Percentiles rank a stretch among this genome's conserved stretches.
Evolutionary conservation across 2,797 vertebrate genomes (phyloP).

Genomic region (Sebastes kiyomatsui): DNA sequence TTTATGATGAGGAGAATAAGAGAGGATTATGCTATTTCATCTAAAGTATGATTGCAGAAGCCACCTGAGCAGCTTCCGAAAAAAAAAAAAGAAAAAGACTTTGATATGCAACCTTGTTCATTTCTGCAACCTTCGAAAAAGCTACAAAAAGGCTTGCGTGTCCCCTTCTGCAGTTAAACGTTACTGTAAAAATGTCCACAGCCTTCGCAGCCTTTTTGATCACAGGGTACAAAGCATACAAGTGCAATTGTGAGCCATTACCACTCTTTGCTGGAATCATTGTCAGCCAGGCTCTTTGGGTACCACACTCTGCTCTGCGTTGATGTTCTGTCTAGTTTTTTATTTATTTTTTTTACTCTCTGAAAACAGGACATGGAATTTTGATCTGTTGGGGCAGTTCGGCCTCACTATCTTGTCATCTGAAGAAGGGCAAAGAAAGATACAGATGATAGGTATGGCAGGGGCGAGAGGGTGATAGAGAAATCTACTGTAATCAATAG

Average conservation of each 20-base stretch:
- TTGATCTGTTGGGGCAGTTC: conserved; percentile 28
- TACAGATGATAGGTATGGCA: conserved; percentile 21
- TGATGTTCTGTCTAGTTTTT: conserved; percentile 20
- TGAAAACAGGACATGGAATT: conserved; percentile 27
- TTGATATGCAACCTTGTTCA: not conserved
- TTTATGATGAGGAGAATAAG: not conserved
- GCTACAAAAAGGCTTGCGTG: not conserved
- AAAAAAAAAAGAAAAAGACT: not conserved
- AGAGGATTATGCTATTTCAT: not conserved
- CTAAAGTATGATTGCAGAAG: not conserved
- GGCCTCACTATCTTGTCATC: conserved; percentile 56
- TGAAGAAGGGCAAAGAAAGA: conserved; percentile 18
- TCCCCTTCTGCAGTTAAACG: conserved; percentile 14
- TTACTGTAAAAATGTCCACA: conserved; percentile 38
- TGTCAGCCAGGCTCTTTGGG: conserved; percentile 47
- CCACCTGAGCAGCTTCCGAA: no score
- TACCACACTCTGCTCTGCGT: conserved; percentile 5
- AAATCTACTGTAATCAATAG: conserved; percentile 65
- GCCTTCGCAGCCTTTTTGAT: conserved; percentile 57
- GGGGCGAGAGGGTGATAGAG: conserved; percentile 11
- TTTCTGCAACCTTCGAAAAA: conserved; percentile 15
- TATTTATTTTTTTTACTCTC: not conserved
- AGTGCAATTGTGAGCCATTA: conserved; percentile 70
- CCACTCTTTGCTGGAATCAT: conserved; percentile 61
- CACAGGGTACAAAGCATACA: conserved; percentile 50